These are phyloP conservation scores for Halcyon chelicuti DNA, from an alignment of 2,797 vertebrate species.

Conservation along the genomic window DNA sequence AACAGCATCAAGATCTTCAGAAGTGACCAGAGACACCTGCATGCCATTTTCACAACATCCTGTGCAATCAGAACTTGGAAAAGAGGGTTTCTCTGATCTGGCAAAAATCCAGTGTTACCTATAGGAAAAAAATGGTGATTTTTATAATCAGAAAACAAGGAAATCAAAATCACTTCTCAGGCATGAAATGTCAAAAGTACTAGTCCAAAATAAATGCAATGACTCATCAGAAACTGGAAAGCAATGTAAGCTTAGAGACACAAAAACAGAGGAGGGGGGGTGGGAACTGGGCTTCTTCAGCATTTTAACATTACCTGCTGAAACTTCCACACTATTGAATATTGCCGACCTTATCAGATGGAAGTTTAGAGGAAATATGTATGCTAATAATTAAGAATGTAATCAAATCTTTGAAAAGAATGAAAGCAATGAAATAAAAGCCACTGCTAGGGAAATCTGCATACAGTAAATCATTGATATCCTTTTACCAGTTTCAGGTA, in stretches of 20 bases:
- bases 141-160: not conserved
- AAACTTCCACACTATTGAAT: not conserved
- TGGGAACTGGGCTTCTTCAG: not conserved
- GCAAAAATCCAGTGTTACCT: not conserved
- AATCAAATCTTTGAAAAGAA: not conserved
- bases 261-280: not conserved
- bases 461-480: not conserved
- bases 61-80: not conserved
- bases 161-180: not conserved
- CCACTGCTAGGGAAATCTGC: not conserved
- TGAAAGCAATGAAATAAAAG: not conserved
- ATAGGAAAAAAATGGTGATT: not conserved
- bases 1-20: not conserved
- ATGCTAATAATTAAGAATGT: not conserved
- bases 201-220: not conserved
- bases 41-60: not conserved
- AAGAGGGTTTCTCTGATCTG: not conserved
- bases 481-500: not conserved
- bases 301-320: not conserved
- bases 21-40: not conserved
- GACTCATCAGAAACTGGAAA: constrained; percentile 11
- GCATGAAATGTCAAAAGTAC: not conserved
- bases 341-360: not conserved
- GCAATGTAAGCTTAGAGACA: not conserved
- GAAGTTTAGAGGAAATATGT: not conserved